Evolutionary conservation across 2,888 invertebrate species (phyloP), one percentile per base, ranked within the genome.

Genomic region (Ectobius pallidus): DNA sequence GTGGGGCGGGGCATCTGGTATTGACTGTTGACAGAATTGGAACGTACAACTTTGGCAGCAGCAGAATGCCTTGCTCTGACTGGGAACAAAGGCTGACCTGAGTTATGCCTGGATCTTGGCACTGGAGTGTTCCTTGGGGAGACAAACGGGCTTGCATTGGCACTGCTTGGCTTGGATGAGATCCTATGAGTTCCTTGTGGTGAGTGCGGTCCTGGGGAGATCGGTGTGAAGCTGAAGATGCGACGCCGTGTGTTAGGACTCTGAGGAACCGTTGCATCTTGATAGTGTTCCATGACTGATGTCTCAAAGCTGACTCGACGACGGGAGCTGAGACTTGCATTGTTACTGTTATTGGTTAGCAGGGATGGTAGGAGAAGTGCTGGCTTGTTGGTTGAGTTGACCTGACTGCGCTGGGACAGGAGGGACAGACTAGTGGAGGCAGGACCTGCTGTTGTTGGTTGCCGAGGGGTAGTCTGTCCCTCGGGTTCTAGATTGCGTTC

Each of bases 151-250:
- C 91, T 92, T 27, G 89, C 91, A 69, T 89, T 90, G 0, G 90
- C 89, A 77, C 91, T 91, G 76, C 89, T 89, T 30, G 87, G 85
- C 77, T 87, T 88, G 1, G 88, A 88, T 27, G 85, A 85, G 22
- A 83, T 82, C 14, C 84, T 85, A 80, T 76, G 0, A 82, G 84
- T 83, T 76, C 86, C 86, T 80, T 82, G 81, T 1, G 91, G 90
- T 1, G 90, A 90, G 78, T 88, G 89, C 55, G 91, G 89, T n/a
- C 90, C 90, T 9, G 93, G 93, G 42, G 94, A 93, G 80, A 95
- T 95, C 0, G 95, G 95, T 34, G 92, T 92, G 80, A 95, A 95
- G 81, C 91, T 93, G 81, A 93, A 95, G 80, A 92, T 91, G 80
- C 92, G 90, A 62, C 92, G 88, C 75, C 91, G 86, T 55, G 92